phyloP scores from a whole-genome alignment of 2,113 vertebrate genomes.

The Onychorhynchus coronatus region DNA sequence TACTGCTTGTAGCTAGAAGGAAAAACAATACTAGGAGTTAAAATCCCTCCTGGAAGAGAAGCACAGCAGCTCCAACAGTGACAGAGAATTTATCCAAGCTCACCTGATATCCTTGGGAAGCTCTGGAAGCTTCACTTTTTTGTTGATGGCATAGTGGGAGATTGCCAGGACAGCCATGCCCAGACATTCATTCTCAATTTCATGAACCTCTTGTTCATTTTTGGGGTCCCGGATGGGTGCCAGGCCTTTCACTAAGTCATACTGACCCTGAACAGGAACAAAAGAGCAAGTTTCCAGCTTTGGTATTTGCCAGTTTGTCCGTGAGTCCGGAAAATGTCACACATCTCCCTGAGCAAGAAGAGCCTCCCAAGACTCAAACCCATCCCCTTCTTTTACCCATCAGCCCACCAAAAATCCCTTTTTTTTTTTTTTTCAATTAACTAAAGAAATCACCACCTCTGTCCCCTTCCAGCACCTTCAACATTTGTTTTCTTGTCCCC shows the following conservation, averaged over 20 bases:
- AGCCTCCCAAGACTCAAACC: not conserved
- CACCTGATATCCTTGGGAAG: constrained; percentile 87
- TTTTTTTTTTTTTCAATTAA: not conserved
- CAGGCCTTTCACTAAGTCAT: constrained; percentile 88
- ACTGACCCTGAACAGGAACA: constrained; percentile 80
- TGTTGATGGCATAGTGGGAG: constrained; percentile 83
- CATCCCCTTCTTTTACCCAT: not conserved
- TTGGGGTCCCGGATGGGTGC: constrained; percentile 83
- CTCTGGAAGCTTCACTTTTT: constrained; percentile 73
- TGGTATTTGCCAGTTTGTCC: not conserved
- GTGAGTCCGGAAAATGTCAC: not conserved
- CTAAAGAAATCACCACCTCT: not conserved
- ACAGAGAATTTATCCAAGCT: not conserved
- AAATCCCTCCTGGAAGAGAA: not conserved
- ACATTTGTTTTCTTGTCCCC: not conserved
- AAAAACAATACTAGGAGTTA: not conserved
- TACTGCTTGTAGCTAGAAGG: constrained; percentile 88
- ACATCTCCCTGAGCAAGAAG: not conserved
- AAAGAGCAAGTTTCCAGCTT: rapidly evolving
- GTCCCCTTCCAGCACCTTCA: not conserved
- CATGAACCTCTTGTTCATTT: constrained; percentile 85
- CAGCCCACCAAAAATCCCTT: not conserved
- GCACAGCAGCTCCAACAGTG: not conserved
- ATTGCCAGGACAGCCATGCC: constrained; percentile 98
- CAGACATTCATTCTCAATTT: constrained; percentile 95